phyloP scores from a whole-genome alignment of 2,113 vertebrate species.

The Sylvilagus bachmani region DNA sequence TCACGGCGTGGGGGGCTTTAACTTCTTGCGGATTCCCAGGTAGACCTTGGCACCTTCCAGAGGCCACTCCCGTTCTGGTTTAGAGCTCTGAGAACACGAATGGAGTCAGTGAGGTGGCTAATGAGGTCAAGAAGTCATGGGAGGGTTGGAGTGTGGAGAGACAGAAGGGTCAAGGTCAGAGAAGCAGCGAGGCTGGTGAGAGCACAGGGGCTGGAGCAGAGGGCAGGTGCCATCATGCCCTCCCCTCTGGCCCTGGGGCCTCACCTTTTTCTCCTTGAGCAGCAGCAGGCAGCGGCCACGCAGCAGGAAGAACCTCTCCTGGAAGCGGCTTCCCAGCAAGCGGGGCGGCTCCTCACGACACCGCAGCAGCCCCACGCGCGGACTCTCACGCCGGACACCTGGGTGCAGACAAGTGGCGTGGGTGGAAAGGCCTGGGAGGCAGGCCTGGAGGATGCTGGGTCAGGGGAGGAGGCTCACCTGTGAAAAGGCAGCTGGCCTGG shows the following conservation, averaged over 20 bases:
- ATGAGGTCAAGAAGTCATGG: not conserved
- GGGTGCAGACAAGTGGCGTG: slow-evolving; percentile 34
- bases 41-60: slow-evolving; percentile 96
- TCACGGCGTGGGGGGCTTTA: slow-evolving; percentile 96
- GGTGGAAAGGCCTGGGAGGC: not conserved
- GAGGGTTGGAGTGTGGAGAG: not conserved
- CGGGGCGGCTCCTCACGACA: slow-evolving; percentile 96
- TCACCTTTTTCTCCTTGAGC: slow-evolving; percentile 97
- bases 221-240: not conserved
- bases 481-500: slow-evolving; percentile 94
- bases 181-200: not conserved
- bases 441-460: not conserved
- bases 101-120: not conserved
- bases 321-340: slow-evolving; percentile 95
- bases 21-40: slow-evolving; percentile 95
- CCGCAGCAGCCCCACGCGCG: slow-evolving; percentile 93
- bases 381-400: slow-evolving; percentile 93
- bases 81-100: slow-evolving; percentile 90
- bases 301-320: slow-evolving; percentile 96
- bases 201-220: not conserved
- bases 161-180: not conserved
- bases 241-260: not conserved
- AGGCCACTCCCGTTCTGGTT: slow-evolving; percentile 96
- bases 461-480: slow-evolving; percentile 87
- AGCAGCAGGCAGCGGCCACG: slow-evolving; percentile 92